Percentiles rank a stretch among this genome's conserved stretches.
phyloP scores from a whole-genome alignment of 2,797 vertebrate species.

The Dipus sagitta region DNA sequence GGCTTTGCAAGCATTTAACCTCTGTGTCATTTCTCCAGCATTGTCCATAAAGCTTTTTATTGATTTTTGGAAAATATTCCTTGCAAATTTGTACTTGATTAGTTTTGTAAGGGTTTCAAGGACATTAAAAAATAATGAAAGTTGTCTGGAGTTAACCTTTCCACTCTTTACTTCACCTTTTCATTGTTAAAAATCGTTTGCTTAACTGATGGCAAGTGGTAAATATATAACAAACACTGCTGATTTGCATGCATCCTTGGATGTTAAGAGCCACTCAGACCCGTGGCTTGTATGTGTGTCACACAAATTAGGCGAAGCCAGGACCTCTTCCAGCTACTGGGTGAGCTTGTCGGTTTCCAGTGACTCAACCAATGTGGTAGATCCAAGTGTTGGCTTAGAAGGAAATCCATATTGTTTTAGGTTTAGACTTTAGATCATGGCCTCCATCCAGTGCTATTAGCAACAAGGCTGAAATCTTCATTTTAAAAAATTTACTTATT shows the following conservation, averaged over 20 bases:
- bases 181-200: neutral
- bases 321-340: neutral
- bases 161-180: neutral
- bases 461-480: neutral
- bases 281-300: neutral
- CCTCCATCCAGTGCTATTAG: neutral
- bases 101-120: constrained; percentile 21
- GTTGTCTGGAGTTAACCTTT: neutral
- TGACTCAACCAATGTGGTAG: neutral
- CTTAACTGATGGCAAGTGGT: neutral
- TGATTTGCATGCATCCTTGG: neutral
- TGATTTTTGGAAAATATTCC: neutral
- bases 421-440: neutral
- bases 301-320: neutral
- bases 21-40: no score
- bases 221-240: neutral
- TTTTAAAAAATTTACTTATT: no score
- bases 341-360: no score
- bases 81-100: neutral
- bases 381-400: neutral
- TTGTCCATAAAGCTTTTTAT: neutral
- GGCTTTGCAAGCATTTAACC: no score
- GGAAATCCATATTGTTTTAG: neutral
- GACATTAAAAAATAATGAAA: neutral
- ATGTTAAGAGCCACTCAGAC: neutral